These are phyloP conservation scores for Trinectes maculatus DNA, from an alignment of 2,113 vertebrate genomes.

Conservation along the genomic window DNA sequence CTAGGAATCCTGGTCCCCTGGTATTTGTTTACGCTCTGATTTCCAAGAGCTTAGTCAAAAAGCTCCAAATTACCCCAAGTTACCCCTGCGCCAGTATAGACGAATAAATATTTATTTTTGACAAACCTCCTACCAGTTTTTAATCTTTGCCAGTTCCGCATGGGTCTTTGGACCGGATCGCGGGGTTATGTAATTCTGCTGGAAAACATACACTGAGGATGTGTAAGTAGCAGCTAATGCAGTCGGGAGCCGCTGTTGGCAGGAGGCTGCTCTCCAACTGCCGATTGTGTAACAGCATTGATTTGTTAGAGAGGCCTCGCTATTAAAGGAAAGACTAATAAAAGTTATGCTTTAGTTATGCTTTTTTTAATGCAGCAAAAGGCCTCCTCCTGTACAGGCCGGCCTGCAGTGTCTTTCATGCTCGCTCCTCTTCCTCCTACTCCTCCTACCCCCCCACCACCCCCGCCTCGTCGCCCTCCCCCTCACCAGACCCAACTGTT, in stretches of 20 bases:
- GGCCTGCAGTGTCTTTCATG: slow-evolving; percentile 40
- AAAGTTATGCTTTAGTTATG: slow-evolving; percentile 51
- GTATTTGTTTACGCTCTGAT: slow-evolving; percentile 30
- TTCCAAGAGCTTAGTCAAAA: slow-evolving; percentile 24
- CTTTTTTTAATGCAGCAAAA: too few relatives aligned
- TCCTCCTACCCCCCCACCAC: slow-evolving; percentile 7
- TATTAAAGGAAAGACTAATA: slow-evolving; percentile 64
- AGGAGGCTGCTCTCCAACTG: slow-evolving; percentile 42
- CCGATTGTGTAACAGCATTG: slow-evolving; percentile 76
- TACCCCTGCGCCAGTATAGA: slow-evolving; percentile 37
- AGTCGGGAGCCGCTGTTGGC: slow-evolving; percentile 45
- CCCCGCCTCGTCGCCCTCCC: slow-evolving; percentile 31
- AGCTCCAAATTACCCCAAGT: slow-evolving; percentile 11
- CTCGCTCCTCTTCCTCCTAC: slow-evolving; percentile 29
- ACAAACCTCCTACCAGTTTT: slow-evolving; percentile 30
- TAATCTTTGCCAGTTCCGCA: slow-evolving; percentile 43
- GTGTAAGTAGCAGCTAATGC: slow-evolving; percentile 45
- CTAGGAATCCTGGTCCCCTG: slow-evolving; percentile 12
- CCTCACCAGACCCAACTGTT: slow-evolving; percentile 34
- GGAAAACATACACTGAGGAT: slow-evolving; percentile 44
- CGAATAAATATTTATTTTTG: slow-evolving; percentile 51
- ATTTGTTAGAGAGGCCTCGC: slow-evolving; percentile 62
- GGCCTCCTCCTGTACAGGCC: slow-evolving; percentile 35
- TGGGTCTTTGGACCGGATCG: slow-evolving; percentile 42
- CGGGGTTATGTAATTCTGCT: slow-evolving; percentile 56